Evolutionary conservation across 2,797 vertebrate genomes (phyloP), one percentile per base, ranked within the genome.

Genomic region (Mormyrus hasselquistii): DNA sequence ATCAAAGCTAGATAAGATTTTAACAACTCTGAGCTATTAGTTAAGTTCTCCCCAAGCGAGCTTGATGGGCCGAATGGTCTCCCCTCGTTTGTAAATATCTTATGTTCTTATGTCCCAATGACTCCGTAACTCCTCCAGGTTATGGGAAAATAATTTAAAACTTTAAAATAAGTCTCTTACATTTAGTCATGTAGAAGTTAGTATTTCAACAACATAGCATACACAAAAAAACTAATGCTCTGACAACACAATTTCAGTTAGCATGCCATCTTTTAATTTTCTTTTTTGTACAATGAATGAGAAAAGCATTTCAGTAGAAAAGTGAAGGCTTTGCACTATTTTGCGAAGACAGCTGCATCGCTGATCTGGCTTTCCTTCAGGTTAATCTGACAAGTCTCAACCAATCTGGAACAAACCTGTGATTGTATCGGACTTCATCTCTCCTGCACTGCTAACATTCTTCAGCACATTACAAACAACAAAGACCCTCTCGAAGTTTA

Each of bases 211-310:
- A 94, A 94, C 52, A 22, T 88, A n/a, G 47, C 50, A 29, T 16
- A 16, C 22, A 16, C 29, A 53, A 16, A 86, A 59, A 62, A 52
- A 38, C 5, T 2, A 53, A 55, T 55, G 84, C 52, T 29, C 1
- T 5, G 25, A 82, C 6, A 47, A 3, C 44, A 82, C n/a, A 85
- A 41, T 38, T 88, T 83, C 41, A 47, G 19, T 62, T 73, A 88
- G 2, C 90, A 92, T 38, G 90, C 88, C 89, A 49, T 86, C 53
- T 90, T 94, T 91, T n/a, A 90, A 91, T 91, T 38, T 93, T 91
- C n/a, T 29, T 93, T 90, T 86, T 91, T 92, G 14, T 91, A 94
- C 89, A 95, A 93, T 91, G 62, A 41, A 90, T 90, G 5, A 7
- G 87, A 86, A 89, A 91, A 89, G 79, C 82, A 44, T 90, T 12